phyloP scores from a whole-genome alignment of 1,140 invertebrate species.

The Battus philenor region DNA sequence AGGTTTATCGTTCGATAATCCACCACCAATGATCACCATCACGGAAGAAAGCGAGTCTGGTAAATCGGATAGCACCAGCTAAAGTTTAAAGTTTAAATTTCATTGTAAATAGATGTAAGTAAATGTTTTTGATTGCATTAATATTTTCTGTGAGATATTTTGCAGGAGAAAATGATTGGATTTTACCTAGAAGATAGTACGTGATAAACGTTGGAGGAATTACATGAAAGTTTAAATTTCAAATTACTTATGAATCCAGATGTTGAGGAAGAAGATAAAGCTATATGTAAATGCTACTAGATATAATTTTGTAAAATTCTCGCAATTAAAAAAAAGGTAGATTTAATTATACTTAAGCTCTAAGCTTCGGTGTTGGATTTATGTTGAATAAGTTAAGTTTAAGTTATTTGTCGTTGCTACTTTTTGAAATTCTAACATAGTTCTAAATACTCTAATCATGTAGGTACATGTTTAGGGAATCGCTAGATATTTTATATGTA shows the following conservation, averaged over 20 bases:
- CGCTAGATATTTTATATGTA: too few species aligned
- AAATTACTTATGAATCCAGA: background rate
- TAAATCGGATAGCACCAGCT: conserved; percentile 64
- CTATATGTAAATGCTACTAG: conserved; percentile 13
- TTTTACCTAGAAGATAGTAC: background rate
- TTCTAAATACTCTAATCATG: conserved; percentile 5
- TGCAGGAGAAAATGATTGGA: background rate
- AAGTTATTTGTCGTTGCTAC: conserved; percentile 31
- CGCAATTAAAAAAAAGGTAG: conserved; percentile 17
- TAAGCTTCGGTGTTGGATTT: conserved; percentile 28
- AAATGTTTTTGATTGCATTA: background rate
- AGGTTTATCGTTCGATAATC: conserved; percentile 43
- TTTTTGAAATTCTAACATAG: conserved; percentile 33
- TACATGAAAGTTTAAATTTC: background rate
- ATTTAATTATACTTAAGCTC: conserved; percentile 14
- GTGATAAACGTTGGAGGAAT: background rate
- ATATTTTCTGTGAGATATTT: background rate
- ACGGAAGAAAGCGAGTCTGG: conserved; percentile 67
- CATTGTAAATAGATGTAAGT: conserved; percentile 53
- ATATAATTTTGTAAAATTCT: conserved; percentile 34
- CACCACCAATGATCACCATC: conserved; percentile 72
- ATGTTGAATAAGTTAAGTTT: conserved; percentile 10
- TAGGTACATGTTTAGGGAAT: too few species aligned
- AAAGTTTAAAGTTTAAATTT: conserved; percentile 41
- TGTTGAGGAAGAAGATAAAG: too few species aligned